Evolutionary conservation across 2,888 invertebrate genomes (phyloP).

Genomic region (Euplexia lucipara): DNA sequence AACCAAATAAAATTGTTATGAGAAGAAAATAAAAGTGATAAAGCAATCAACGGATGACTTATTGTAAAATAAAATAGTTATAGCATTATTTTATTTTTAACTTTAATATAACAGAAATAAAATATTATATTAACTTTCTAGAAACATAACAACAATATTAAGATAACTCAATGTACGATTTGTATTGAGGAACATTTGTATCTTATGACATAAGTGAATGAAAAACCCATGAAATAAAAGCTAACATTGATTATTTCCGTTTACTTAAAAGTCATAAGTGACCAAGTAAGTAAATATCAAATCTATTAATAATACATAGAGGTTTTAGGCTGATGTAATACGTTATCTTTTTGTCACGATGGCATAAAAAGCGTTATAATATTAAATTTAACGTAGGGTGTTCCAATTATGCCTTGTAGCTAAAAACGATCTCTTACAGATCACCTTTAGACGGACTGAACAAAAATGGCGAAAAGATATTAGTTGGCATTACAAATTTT

Average conservation of each 20-base stretch:
- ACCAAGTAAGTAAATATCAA: slow-evolving; percentile 31
- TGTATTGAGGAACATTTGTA: slow-evolving; percentile 17
- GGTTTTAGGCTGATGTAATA: background rate
- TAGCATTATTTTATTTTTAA: slow-evolving; percentile 10
- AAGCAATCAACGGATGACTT: slow-evolving; percentile 25
- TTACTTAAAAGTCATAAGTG: no score
- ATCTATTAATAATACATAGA: slow-evolving; percentile 8
- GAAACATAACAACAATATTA: slow-evolving; percentile 24
- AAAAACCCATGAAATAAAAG: slow-evolving; percentile 10
- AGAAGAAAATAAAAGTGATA: slow-evolving; percentile 36
- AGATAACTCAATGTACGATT: slow-evolving; percentile 7
- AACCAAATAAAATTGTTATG: slow-evolving; percentile 22
- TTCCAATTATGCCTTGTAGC: no score
- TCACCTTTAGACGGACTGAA: no score
- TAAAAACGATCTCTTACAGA: no score
- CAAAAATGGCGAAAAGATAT: no score
- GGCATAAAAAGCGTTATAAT: background rate
- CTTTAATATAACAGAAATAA: no score
- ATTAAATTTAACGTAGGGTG: no score
- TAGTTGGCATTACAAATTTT: no score
- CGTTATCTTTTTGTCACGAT: background rate
- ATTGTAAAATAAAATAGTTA: slow-evolving; percentile 33
- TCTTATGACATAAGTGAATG: slow-evolving; percentile 22
- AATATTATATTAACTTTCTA: no score
- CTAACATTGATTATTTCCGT: slow-evolving; percentile 37